phyloP scores from a whole-genome alignment of 2,797 vertebrate genomes.

The Parauchenoglanis ngamensis region DNA sequence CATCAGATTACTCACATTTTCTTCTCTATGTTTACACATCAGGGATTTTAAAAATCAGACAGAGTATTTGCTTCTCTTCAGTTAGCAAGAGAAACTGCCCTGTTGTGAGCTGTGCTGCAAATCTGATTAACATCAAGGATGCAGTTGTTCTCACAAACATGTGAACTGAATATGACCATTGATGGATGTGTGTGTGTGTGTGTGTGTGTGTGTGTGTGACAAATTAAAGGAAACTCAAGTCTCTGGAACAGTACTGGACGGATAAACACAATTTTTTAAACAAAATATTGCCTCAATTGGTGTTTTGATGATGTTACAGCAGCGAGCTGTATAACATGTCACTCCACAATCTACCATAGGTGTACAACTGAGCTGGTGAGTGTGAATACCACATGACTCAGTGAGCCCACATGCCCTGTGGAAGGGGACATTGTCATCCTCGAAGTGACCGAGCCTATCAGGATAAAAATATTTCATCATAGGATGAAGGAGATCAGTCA shows the following conservation, averaged over 20 bases:
- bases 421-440: too few species aligned
- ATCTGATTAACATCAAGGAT: neutral
- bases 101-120: conserved; percentile 38
- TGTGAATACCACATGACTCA: neutral
- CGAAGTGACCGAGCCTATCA: neutral
- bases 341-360: neutral
- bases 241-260: neutral
- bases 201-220: neutral
- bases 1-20: conserved; percentile 34
- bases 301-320: neutral
- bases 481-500: neutral
- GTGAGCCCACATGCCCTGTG: neutral
- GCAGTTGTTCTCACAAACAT: neutral
- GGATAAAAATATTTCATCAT: neutral
- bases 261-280: neutral
- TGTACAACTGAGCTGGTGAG: neutral
- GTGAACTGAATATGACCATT: neutral
- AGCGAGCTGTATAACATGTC: neutral
- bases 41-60: conserved; percentile 18
- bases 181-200: neutral
- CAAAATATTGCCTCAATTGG: neutral
- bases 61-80: conserved; percentile 21
- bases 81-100: conserved; percentile 43
- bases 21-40: neutral
- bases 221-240: neutral